Conservation (phyloP, 2,888 invertebrate species). For the Diadromus collaris region DNA sequence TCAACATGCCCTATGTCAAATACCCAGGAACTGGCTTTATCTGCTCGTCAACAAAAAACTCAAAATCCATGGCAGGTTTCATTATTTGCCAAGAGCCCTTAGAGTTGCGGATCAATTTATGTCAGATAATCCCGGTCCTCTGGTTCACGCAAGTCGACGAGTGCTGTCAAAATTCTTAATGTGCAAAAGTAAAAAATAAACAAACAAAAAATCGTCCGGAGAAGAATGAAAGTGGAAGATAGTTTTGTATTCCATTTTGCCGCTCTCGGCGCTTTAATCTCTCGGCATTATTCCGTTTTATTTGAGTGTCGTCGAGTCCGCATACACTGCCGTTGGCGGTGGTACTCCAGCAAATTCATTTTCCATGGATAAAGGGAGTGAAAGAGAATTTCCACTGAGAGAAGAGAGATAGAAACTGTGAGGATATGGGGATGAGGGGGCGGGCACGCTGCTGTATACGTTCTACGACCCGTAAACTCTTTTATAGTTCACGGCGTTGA, state of each 20-base stretch:
- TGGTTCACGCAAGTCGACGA: no score
- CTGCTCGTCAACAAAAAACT: no score
- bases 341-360: constrained; percentile 46
- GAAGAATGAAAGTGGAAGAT: constrained; percentile 38
- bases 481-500: constrained; percentile 48
- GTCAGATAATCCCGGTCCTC: no score
- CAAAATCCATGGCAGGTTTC: no score
- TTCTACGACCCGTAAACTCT: constrained; percentile 48
- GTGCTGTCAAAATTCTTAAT: not conserved
- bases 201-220: constrained; percentile 14
- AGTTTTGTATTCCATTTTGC: constrained; percentile 44
- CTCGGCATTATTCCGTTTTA: constrained; percentile 49
- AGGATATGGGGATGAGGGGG: constrained; percentile 3
- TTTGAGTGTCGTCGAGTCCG: constrained; percentile 44
- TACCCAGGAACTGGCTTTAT: no score
- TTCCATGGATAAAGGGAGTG: constrained; percentile 13
- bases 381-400: constrained; percentile 12
- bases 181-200: not conserved
- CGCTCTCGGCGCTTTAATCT: constrained; percentile 40
- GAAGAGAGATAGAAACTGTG: constrained; percentile 51
- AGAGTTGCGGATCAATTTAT: no score
- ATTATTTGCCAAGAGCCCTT: no score
- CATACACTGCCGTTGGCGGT: constrained; percentile 22
- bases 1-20: no score
- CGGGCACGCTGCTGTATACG: not conserved